A percentile compares a stretch with the other conserved stretches of the same genome.
These are phyloP conservation scores for Synanceia verrucosa DNA, from an alignment of 2,797 vertebrate genomes.

Conservation along the genomic window DNA sequence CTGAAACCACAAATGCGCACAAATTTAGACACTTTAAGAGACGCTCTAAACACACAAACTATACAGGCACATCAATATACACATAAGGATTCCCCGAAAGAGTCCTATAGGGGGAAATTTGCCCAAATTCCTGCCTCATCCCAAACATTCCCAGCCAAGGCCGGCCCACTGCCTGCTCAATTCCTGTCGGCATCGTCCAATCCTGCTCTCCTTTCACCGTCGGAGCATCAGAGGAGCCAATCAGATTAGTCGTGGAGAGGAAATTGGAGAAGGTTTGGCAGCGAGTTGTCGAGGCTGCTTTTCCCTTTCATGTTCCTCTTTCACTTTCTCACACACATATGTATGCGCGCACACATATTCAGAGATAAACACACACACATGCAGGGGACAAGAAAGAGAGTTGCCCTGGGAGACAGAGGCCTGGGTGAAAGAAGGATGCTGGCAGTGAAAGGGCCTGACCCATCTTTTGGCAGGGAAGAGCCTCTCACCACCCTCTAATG, in stretches of 20 bases:
- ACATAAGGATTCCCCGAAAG: conserved; percentile 60
- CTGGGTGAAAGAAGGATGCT: conserved; percentile 84
- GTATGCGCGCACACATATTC: conserved; percentile 7
- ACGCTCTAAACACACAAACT: conserved; percentile 71
- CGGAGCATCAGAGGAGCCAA: conserved; percentile 72
- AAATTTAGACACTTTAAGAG: conserved; percentile 33
- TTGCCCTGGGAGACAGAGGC: conserved; percentile 80
- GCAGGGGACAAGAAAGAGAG: conserved; percentile 74
- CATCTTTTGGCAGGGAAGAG: conserved; percentile 78
- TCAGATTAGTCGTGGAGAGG: conserved; percentile 80
- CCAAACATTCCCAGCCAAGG: conserved; percentile 67
- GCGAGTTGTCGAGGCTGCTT: conserved; percentile 64
- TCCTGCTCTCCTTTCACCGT: conserved; percentile 71
- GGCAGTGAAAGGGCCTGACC: conserved; percentile 80
- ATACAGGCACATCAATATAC: conserved; percentile 78
- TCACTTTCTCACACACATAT: conserved; percentile 48
- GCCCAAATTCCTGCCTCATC: conserved; percentile 74
- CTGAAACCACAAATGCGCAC: conserved; percentile 28
- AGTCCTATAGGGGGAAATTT: conserved; percentile 57
- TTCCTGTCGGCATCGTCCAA: conserved; percentile 72
- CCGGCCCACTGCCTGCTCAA: conserved; percentile 56
- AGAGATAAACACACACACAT: conserved; percentile 11
- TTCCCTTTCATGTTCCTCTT: conserved; percentile 78
- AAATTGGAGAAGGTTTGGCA: conserved; percentile 79
- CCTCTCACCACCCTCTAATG: conserved; percentile 74